Base-by-base conservation (phyloP, 2,888 invertebrate genomes). In the Nomada flava region DNA sequence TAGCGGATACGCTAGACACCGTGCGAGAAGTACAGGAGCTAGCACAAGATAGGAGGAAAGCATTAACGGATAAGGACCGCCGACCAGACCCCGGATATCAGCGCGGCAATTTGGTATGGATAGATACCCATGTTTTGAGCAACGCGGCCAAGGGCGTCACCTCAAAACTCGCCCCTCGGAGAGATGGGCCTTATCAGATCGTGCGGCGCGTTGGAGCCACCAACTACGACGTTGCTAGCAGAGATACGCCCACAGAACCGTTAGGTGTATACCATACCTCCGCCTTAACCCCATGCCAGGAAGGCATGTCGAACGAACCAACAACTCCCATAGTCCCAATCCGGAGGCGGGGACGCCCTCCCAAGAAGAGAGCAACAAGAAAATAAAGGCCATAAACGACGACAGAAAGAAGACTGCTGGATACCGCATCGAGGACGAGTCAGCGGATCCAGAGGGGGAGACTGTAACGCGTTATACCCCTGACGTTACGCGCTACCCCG, bases 181-280 rank as follows among this genome's bases (percentile, higher is more conserved):
- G 63, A 18, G 57, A 26, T n/a, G 76, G 76, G 0, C 76, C 57
- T 13, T 63, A 47, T 15, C 44, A 47, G 0, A 9, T 63, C 7
- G 11, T 47, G 5, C 20, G 44, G 13, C 13, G 10, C 5, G 47
- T 47, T 4, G 63, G 47, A 20, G 3, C 63, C 2, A 47, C n/a
- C 13, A 44, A 47, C 20, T 63, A 63, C 63, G 63, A 63, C 26
- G 1, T 63, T 2, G 44, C 44, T 2, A 36, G 9, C 1, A 26
- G 26, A 0, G 13, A 59, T 0, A 10, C 2, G 0, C 59, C 59
- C 7, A 2, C 18, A 4, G 13, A 29, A 15, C 36, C 18, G 0
- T 15, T 60, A 15, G 60, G 36, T 3, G 18, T 15, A 3, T 36
- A 60, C 18, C 60, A 60, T 29, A n/a, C 60, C 3, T 60, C 60